Evolutionary conservation across 2,113 vertebrate species (phyloP), one percentile per base, ranked within the genome.

Genomic region (Thunnus thynnus): DNA sequence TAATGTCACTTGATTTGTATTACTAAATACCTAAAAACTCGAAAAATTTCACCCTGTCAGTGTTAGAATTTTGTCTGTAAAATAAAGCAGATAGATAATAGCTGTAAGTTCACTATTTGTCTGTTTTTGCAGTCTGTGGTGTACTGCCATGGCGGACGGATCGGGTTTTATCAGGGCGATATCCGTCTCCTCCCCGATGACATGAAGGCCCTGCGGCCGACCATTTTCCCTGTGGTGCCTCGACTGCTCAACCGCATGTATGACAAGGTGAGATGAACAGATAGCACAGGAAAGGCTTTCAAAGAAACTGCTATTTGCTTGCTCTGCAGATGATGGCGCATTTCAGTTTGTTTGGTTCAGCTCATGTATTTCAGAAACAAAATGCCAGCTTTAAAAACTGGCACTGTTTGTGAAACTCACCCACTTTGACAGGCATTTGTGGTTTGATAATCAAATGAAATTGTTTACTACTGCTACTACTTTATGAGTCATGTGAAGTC

Each of bases 221-320:
- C 98, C 80, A 97, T 99, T 81, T 99, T 99, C 86, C 98, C 98
- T 0, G 98, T 99, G 1, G 98, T 99, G 67, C 98, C 98, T 1
- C 95, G 98, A 46, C 94, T 99, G 51, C 93, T 99, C n/a, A 99
- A 99, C 92, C 96, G 98, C 81, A 99, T 99, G 98, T 97, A 99
- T 0, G 98, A 99, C 88, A 99, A 99, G 95, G 98, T 99, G 85
- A 93, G 94, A 0, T 11, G 3, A 58, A 12, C 36, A 5, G 5
- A 44, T 13, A 2, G 20, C 0, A 16, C 20, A 62, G 54, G 54
- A 7, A 9, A 2, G 13, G 2, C 11, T 27, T 50, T 36, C 32
- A 30, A 67, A 32, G 17, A 60, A 48, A 13, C 12, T 8, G n/a
- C 8, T 14, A 12, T 64, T 41, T 27, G 32, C 13, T 56, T 41